phyloP scores from a whole-genome alignment of 1,140 invertebrate genomes.

The Leptestheria dahalacensis region DNA sequence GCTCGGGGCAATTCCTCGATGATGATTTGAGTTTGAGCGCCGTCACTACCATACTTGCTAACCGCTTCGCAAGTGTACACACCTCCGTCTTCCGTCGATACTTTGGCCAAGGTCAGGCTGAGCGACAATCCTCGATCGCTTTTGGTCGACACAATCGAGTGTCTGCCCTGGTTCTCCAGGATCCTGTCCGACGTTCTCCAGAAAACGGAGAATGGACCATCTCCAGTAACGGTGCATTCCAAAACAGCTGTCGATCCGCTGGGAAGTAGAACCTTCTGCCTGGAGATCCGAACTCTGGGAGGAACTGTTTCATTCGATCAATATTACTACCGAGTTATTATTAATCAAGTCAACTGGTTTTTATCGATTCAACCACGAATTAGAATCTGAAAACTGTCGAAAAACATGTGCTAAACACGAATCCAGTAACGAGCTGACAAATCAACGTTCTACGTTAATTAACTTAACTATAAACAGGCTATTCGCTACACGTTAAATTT shows the following conservation, averaged over 20 bases:
- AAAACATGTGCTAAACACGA: too few species aligned
- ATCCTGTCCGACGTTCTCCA: slow-evolving; percentile 20
- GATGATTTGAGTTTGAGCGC: slow-evolving; percentile 1
- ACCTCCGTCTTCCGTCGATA: slow-evolving; percentile 14
- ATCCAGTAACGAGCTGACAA: too few species aligned
- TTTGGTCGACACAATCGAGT: slow-evolving; percentile 7
- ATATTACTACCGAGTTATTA: too few species aligned
- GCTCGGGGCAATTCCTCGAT: slow-evolving; percentile 26
- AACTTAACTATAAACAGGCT: too few species aligned
- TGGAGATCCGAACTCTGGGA: neutral
- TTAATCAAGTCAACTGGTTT: too few species aligned
- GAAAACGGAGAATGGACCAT: slow-evolving; percentile 26
- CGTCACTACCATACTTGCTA: slow-evolving; percentile 13
- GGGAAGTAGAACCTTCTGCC: slow-evolving; percentile 17
- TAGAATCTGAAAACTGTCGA: too few species aligned
- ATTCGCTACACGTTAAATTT: too few species aligned
- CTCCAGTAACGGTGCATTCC: slow-evolving; percentile 28
- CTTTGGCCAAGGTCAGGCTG: slow-evolving; percentile 11
- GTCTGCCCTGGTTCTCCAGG: slow-evolving; percentile 3
- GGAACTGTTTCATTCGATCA: too few species aligned
- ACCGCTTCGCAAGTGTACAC: slow-evolving; percentile 18
- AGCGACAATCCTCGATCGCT: slow-evolving; percentile 11
- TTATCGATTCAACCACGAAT: too few species aligned
- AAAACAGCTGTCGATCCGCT: slow-evolving; percentile 25
- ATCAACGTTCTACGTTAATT: too few species aligned